Base-by-base conservation (phyloP, 2,113 vertebrate genomes). In the Bufo bufo region DNA sequence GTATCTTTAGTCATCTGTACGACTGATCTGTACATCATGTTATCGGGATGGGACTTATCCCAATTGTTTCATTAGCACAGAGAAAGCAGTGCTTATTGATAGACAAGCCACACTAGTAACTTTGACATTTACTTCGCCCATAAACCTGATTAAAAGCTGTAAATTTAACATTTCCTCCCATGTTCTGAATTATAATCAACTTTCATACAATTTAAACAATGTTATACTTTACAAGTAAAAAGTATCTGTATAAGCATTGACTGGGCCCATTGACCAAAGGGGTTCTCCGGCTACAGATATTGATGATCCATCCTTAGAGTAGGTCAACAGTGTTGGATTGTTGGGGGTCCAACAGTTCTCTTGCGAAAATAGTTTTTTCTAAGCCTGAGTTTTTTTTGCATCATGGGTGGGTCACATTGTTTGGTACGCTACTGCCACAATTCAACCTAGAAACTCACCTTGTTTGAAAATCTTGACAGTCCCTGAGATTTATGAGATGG, bases 51-150 rank as follows among this genome's bases (percentile, higher is more conserved):
- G 6, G 74, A 12, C 77, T 23, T 85, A 89, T 0, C 2, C 3
- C 4, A 43, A 87, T 83, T 78, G 77, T 5, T 92, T 71, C 82
- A 89, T 12, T 9, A 20, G 58, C 20, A 20, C 61, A 65, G 45
- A 50, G 5, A 89, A 54, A 6, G 75, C 52, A 78, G 8, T 82
- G n/a, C 8, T 66, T 33, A 23, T 87, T 50, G 5, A 75, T 58
- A n/a, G 69, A 87, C 85, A 77, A 74, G 6, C 6, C 65, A 63
- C 52, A 7, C 58, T 54, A 77, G 86, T 71, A 85, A 89, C 89
- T 13, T 1, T 89, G 63, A 3, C 54, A 77, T 84, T 0, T 7
- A 63, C 43, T 83, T 83, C 61, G 59, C 81, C 81, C 12, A 66
- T 61, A 45, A 69, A 66, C 81, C 66, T 23, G 61, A 82, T 82